Evolutionary conservation across 2,888 invertebrate genomes (phyloP), one percentile per base, ranked within the genome.

Genomic region (Andrena trimmerana): DNA sequence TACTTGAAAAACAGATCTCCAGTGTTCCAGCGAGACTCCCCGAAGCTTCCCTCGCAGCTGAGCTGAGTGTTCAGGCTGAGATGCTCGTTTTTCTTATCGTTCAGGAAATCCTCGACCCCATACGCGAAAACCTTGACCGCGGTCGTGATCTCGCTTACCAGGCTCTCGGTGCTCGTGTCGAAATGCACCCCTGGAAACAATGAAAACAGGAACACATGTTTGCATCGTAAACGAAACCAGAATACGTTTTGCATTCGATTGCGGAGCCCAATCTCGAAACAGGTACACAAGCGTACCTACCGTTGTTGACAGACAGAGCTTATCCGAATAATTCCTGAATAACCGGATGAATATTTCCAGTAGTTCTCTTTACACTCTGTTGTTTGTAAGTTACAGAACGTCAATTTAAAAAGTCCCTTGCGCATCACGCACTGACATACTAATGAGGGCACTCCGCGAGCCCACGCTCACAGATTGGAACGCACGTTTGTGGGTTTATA

Each of bases 71-170:
- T 97, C 66, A 97, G 95, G 8, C 96, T 96, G 77, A 96, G 95
- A 78, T 96, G 95, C 13, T 95, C 94, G 92, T 98, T 97, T 66
- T 95, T 95, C 0, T 96, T 96, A 91, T 98, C 98, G 80, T 96
- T 97, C 16, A 97, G 95, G 93, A 97, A 98, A 82, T 97, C 97
- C 93, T 98, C 98, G 7, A 98, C 97, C 0, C 98, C 98, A 91
- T 98, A 97, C 16, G 98, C 98, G 93, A 98, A 98, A 85, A 98
- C 98, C 93, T 97, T 97, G 74, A 98, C 97, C 16, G 98, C 98
- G 59, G 97, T 98, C 20, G 97, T 97, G 85, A 98, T 98, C 94
- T 98, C 98, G 90, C 96, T 97, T 90, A 97, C 97, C 71, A 98
- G 94, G 68, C 97, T 97, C 20, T 96, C 95, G 89, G 97, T 97